phyloP scores from a whole-genome alignment of 2,113 vertebrate genomes.

The Platichthys flesus region DNA sequence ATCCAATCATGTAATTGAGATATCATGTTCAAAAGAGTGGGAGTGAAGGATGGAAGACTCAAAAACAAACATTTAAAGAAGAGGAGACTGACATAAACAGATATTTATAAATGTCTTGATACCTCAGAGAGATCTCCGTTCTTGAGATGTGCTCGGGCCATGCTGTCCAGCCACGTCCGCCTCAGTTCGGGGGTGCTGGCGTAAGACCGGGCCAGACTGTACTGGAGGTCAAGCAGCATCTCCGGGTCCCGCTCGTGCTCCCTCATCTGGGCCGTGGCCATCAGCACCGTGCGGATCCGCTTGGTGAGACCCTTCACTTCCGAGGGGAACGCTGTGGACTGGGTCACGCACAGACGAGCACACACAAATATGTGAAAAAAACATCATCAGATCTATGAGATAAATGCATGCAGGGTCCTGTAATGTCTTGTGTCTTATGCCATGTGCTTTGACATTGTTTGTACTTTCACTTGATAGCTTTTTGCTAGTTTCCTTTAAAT shows the following conservation, averaged over 20 bases:
- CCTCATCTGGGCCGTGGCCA: slow-evolving; percentile 98
- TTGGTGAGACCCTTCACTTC: slow-evolving; percentile 97
- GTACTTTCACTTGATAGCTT: no score
- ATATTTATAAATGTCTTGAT: background rate
- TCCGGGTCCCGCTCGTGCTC: slow-evolving; percentile 97
- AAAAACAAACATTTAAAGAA: no score
- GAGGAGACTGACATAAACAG: no score
- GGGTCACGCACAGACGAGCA: background rate
- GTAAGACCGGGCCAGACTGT: slow-evolving; percentile 96
- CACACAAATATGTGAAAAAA: background rate
- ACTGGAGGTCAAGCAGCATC: slow-evolving; percentile 96
- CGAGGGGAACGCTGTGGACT: slow-evolving; percentile 92
- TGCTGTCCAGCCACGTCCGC: slow-evolving; percentile 97
- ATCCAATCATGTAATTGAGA: no score
- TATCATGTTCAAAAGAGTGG: no score
- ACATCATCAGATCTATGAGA: no score
- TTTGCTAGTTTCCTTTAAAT: no score
- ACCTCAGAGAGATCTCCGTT: slow-evolving; percentile 97
- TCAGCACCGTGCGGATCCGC: slow-evolving; percentile 96
- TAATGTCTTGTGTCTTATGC: no score
- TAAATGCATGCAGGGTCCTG: no score
- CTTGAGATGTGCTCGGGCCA: slow-evolving; percentile 96
- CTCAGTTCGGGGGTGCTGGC: slow-evolving; percentile 96
- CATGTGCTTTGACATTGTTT: no score
- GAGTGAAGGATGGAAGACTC: no score